Conservation (phyloP, 2,797 vertebrate genomes). For the Galago senegalensis region DNA sequence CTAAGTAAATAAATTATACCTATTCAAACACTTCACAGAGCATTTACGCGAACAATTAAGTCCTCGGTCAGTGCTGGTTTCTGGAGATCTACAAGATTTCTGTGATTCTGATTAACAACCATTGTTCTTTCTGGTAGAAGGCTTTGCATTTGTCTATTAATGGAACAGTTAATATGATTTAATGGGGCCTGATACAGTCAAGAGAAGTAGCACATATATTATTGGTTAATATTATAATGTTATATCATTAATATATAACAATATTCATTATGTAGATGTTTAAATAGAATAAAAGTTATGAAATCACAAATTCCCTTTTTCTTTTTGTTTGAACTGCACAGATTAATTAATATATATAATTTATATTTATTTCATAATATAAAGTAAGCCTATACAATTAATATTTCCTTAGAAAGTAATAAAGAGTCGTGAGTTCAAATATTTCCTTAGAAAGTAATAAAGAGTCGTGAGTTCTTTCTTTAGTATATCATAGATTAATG, state of each 20-base stretch:
- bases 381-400: not conserved
- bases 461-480: not conserved
- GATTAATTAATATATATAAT: slow-evolving; percentile 1
- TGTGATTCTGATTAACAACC: slow-evolving; percentile 62
- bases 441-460: not conserved
- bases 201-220: not conserved
- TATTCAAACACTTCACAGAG: slow-evolving; percentile 71
- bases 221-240: not conserved
- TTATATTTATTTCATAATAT: fast-evolving
- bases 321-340: not conserved
- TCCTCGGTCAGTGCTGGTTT: slow-evolving; percentile 69
- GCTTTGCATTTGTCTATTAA: slow-evolving; percentile 51
- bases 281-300: not conserved
- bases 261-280: not conserved
- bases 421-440: not conserved
- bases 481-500: not conserved
- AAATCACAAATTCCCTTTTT: not conserved
- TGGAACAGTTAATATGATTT: not conserved
- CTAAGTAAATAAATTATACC: slow-evolving; percentile 84
- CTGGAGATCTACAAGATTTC: slow-evolving; percentile 8
- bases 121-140: not conserved
- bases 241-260: too few relatives aligned
- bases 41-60: slow-evolving; percentile 73
- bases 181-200: not conserved
- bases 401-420: not conserved